Evolutionary conservation across 2,888 invertebrate species (phyloP).

Genomic region (Cosmopolites sordidus): DNA sequence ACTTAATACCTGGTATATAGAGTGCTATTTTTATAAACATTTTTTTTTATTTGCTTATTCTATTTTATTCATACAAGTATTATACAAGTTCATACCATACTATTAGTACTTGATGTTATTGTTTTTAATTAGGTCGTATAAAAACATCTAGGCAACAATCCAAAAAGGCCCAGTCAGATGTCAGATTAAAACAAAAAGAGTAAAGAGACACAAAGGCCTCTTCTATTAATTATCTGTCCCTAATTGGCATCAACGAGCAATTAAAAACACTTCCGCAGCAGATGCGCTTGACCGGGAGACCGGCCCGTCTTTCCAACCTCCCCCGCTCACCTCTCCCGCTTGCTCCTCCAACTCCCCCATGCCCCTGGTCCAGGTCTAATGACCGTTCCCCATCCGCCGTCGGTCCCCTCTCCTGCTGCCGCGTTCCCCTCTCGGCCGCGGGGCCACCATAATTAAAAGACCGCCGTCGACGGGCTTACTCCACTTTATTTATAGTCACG

Average conservation of each 20-base stretch:
- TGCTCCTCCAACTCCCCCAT: neutral
- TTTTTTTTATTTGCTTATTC: too few relatives aligned
- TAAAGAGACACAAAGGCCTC: too few relatives aligned
- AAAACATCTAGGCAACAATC: too few relatives aligned
- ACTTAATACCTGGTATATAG: too few relatives aligned
- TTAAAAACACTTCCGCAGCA: conserved; percentile 20
- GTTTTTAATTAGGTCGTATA: too few relatives aligned
- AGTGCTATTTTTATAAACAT: too few relatives aligned
- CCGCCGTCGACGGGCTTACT: conserved; percentile 46
- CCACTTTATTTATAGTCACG: conserved; percentile 50
- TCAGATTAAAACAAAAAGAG: too few relatives aligned
- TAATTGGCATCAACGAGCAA: conserved; percentile 13
- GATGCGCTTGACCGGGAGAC: conserved; percentile 19
- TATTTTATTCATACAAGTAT: too few relatives aligned
- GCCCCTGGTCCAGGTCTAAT: neutral
- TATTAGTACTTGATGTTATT: too few relatives aligned
- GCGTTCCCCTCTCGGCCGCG: conserved; percentile 35
- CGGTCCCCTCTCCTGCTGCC: conserved; percentile 29
- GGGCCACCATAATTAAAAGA: conserved; percentile 47
- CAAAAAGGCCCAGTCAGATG: too few relatives aligned
- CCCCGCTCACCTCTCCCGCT: conserved; percentile 11
- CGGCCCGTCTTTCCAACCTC: conserved; percentile 7
- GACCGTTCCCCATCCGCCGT: neutral
- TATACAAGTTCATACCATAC: too few relatives aligned
- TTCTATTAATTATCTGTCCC: neutral